Conservation (phyloP, 2,888 invertebrate species). For the Malacosoma neustria region DNA sequence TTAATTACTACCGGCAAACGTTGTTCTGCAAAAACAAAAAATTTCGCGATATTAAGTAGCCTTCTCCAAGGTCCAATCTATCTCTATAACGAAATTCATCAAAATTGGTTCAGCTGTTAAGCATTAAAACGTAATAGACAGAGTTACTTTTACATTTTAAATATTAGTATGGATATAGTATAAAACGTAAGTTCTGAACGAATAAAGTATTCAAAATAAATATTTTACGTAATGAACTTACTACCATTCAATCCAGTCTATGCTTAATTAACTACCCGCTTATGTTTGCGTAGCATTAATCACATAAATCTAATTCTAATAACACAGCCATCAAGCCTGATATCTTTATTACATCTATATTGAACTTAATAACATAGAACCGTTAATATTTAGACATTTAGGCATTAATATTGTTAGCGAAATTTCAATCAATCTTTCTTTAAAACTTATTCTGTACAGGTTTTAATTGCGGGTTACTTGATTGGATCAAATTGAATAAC, state of each 20-base stretch:
- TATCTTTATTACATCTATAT: constrained; percentile 58
- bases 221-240: no score
- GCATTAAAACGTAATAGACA: no score
- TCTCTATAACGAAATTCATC: no score
- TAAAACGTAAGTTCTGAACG: no score
- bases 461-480: constrained; percentile 1
- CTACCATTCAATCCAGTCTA: constrained; percentile 1
- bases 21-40: no score
- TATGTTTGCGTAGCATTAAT: constrained; percentile 31
- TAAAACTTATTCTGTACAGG: constrained; percentile 11
- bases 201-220: no score
- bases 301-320: constrained; percentile 49
- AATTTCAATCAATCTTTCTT: constrained; percentile 17
- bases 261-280: constrained; percentile 27
- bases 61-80: no score
- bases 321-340: constrained; percentile 38
- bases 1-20: no score
- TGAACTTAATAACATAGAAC: constrained; percentile 34
- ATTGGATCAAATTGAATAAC: neutral
- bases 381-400: constrained; percentile 20
- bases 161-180: no score
- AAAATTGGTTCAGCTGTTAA: no score
- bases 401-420: constrained; percentile 18
- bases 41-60: no score
- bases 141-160: no score